phyloP scores from a whole-genome alignment of 2,888 invertebrate species.

The Cheiracanthium punctorium region DNA sequence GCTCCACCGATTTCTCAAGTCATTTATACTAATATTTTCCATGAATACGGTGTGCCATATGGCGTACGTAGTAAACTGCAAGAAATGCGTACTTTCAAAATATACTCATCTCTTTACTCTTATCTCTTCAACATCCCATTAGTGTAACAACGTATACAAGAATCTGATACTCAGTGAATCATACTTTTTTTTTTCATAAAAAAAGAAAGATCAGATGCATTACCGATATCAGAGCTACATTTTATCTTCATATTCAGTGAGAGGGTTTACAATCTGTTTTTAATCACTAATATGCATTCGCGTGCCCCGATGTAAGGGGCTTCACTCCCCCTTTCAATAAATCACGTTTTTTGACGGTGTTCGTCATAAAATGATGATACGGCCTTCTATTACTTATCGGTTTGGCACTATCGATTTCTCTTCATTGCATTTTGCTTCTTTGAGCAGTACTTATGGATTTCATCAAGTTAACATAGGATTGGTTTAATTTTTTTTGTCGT shows the following conservation, averaged over 20 bases:
- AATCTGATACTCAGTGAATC: constrained; percentile 40
- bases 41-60: background rate
- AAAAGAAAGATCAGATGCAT: constrained; percentile 37
- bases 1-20: background rate
- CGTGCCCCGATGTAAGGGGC: constrained; percentile 6
- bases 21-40: background rate
- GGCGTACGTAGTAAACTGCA: background rate
- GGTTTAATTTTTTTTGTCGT: no score
- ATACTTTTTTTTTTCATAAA: no score
- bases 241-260: constrained; percentile 3
- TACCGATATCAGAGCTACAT: background rate
- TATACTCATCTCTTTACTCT: constrained; percentile 1
- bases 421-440: no score
- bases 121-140: constrained; percentile 30
- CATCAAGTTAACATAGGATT: no score
- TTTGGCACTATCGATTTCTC: background rate
- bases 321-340: background rate
- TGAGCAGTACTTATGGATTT: no score
- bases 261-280: constrained; percentile 51
- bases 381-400: constrained; percentile 9
- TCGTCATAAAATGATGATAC: constrained; percentile 21
- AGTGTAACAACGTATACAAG: constrained; percentile 54
- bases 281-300: constrained; percentile 59
- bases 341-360: constrained; percentile 20
- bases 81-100: background rate